A percentile compares a stretch with the other conserved stretches of the same genome.
phyloP scores from a whole-genome alignment of 2,888 invertebrate species.

The Pollenia angustigena region DNA sequence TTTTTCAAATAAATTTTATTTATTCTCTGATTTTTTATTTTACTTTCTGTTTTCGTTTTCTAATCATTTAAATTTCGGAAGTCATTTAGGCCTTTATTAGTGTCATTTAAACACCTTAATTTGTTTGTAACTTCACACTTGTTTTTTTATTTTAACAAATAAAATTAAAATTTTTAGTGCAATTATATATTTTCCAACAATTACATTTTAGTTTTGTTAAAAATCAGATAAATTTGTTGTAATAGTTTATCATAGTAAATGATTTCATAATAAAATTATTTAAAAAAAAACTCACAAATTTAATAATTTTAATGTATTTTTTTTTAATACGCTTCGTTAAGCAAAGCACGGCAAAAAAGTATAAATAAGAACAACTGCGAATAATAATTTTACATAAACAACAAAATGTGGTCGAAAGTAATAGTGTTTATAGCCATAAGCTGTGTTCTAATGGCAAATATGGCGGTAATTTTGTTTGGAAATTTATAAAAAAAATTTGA shows the following conservation, averaged over 20 bases:
- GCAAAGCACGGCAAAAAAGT: conserved; percentile 38
- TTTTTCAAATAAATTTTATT: too few relatives aligned
- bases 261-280: conserved; percentile 21
- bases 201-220: background rate
- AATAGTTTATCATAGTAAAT: conserved; percentile 2
- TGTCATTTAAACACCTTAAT: too few relatives aligned
- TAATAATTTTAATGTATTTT: conserved; percentile 36
- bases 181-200: conserved; percentile 10
- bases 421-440: conserved; percentile 49
- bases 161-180: background rate
- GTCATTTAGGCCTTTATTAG: too few relatives aligned
- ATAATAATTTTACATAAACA: conserved; percentile 5
- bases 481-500: background rate
- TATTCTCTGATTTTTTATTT: too few relatives aligned
- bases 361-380: conserved; percentile 44
- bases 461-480: conserved; percentile 55
- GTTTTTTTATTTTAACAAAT: background rate
- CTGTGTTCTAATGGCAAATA: conserved; percentile 50
- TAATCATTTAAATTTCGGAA: too few relatives aligned
- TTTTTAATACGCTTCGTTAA: conserved; percentile 62
- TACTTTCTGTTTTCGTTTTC: too few relatives aligned
- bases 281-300: background rate
- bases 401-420: conserved; percentile 64
- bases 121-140: background rate
- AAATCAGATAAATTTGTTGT: background rate